Conservation (phyloP, 2,113 vertebrate genomes). For the Dryoscopus gambensis region DNA sequence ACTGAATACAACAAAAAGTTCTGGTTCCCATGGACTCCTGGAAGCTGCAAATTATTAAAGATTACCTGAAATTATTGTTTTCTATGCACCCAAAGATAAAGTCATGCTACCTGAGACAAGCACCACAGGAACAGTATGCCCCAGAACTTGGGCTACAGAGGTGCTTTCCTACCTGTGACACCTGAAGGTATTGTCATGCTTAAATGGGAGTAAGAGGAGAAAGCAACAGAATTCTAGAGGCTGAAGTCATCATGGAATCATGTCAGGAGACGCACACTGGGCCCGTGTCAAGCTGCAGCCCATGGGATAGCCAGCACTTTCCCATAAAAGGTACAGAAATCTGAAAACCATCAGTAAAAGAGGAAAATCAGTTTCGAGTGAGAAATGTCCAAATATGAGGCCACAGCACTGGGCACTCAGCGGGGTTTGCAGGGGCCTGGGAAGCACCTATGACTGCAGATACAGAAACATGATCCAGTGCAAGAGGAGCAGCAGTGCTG, state of each 20-base stretch:
- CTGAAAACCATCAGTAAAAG: not conserved
- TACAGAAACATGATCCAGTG: accelerated
- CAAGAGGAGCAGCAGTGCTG: not conserved
- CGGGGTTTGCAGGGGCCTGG: not conserved
- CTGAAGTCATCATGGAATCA: not conserved
- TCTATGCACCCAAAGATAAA: not conserved
- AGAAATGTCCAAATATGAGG: accelerated
- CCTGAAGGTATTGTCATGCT: not conserved
- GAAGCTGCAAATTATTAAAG: slow-evolving; percentile 55
- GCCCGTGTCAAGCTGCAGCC: not conserved
- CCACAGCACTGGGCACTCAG: accelerated
- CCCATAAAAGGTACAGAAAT: not conserved
- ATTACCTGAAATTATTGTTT: slow-evolving; percentile 37
- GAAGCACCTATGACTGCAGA: not conserved
- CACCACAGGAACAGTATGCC: not conserved
- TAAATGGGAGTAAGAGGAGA: not conserved
- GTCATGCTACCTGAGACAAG: not conserved
- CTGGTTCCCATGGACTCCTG: not conserved
- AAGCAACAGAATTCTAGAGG: not conserved
- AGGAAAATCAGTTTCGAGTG: not conserved
- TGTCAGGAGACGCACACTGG: not conserved
- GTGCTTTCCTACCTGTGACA: not conserved
- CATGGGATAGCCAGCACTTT: not conserved
- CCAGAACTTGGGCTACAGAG: slow-evolving; percentile 50
- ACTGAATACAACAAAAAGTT: slow-evolving; percentile 9